These are phyloP conservation scores for Synergus laeviventris DNA, from an alignment of 2,888 invertebrate genomes.

Conservation along the genomic window DNA sequence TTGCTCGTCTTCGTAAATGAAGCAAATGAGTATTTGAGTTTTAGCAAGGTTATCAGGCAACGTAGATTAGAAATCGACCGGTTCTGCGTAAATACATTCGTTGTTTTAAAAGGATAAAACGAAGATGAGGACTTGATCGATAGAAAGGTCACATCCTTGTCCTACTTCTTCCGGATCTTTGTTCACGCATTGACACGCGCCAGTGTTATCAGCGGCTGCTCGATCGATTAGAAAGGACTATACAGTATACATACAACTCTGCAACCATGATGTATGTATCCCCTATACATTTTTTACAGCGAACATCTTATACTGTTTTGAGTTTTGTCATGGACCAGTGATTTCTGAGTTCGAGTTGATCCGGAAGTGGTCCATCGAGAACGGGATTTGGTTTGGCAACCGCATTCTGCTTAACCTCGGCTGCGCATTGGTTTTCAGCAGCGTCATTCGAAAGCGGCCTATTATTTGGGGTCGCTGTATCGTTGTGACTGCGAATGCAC, in stretches of 20 bases:
- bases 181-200: constrained; percentile 34
- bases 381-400: constrained; percentile 35
- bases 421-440: constrained; percentile 15
- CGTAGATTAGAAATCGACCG: constrained; percentile 27
- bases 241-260: neutral
- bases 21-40: constrained; percentile 18
- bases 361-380: constrained; percentile 40
- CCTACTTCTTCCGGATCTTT: constrained; percentile 38
- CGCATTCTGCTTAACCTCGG: constrained; percentile 34
- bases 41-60: constrained; percentile 17
- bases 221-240: constrained; percentile 20
- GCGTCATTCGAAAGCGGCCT: constrained; percentile 17
- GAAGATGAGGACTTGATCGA: constrained; percentile 19
- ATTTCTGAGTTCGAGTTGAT: constrained; percentile 30
- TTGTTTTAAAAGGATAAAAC: constrained; percentile 15
- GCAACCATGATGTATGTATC: too few relatives aligned
- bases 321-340: constrained; percentile 18
- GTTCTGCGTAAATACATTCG: constrained; percentile 15
- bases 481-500: constrained; percentile 13
- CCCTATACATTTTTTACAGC: neutral
- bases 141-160: constrained; percentile 37
- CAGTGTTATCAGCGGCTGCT: constrained; percentile 16
- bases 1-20: constrained; percentile 5
- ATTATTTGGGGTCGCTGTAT: constrained; percentile 33
- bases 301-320: constrained; percentile 14